Percentiles rank a stretch among this genome's conserved stretches.
phyloP scores from a whole-genome alignment of 2,888 invertebrate species.

The Achlya flavicornis region DNA sequence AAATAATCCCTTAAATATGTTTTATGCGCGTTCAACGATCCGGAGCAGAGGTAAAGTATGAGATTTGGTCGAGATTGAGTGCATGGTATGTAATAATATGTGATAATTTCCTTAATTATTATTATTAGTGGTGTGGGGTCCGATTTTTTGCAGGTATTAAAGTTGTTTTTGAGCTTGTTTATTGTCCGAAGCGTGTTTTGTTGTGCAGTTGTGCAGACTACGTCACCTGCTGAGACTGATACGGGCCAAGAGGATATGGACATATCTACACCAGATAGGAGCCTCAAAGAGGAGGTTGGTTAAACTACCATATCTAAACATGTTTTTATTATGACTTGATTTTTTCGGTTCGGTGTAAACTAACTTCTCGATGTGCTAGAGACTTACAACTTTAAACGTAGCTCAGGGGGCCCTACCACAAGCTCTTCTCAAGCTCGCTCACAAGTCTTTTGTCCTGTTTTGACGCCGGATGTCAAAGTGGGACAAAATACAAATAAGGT shows the following conservation, averaged over 20 bases:
- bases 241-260: conserved; percentile 49
- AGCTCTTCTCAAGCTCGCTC: too few relatives aligned
- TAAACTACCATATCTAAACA: neutral
- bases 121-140: conserved; percentile 19
- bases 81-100: conserved; percentile 48
- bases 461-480: too few relatives aligned
- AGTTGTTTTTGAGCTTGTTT: conserved; percentile 31
- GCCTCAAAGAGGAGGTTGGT: conserved; percentile 47
- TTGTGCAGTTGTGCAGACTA: conserved; percentile 50
- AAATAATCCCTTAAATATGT: conserved; percentile 31
- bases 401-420: too few relatives aligned
- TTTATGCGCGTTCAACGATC: conserved; percentile 39
- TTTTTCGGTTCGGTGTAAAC: too few relatives aligned
- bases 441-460: too few relatives aligned
- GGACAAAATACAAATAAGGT: too few relatives aligned
- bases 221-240: conserved; percentile 38
- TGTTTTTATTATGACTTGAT: too few relatives aligned
- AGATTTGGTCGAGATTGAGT: conserved; percentile 27
- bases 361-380: too few relatives aligned
- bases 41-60: conserved; percentile 40
- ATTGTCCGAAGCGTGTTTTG: conserved; percentile 48
- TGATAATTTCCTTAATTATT: conserved; percentile 28
- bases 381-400: too few relatives aligned
- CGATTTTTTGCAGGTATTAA: conserved; percentile 43
- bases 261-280: conserved; percentile 31